Evolutionary conservation across 2,888 invertebrate genomes (phyloP), one percentile per base, ranked within the genome.

Genomic region (Ophonus ardosiacus): DNA sequence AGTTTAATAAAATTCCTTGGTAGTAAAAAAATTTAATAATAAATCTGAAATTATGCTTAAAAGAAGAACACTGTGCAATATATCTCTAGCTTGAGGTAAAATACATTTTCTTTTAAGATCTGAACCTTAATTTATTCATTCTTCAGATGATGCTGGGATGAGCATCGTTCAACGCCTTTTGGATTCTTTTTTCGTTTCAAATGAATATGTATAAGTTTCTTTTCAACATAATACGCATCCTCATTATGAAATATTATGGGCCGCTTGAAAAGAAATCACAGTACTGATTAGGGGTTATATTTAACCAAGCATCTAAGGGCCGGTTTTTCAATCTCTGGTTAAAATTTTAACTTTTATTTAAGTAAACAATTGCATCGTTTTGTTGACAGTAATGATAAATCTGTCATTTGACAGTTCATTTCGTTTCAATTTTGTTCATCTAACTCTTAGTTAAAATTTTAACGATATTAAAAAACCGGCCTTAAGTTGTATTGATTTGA

Each of bases 171-270:
- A 1, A 21, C 10, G 18, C 51, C 17, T 71, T 71, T 71, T 10
- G 40, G 43, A 40, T 15, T 71, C 7, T 71, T 71, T 7, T 71
- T 71, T 71, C 51, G 21, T 21, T 18, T 65, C 8, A 24, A 13
- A 78, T 78, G 78, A 78, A 78, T 78, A 78, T 78, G 56, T 4
- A 78, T 76, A 56, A 56, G 18, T 78, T 78, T 78, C 51, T 57
- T 57, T 57, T 56, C 24, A 57, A 74, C 51, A 74, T 74, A 51
- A 78, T 71, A 71, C 78, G 24, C 57, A 31, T 59, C 57, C 78
- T 78, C 78, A 78, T 78, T 78, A 78, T 78, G 24, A 57, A 15
- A 78, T 57, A 31, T 78, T 57, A 78, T 3, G 56, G 18, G 17
- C 17, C 78, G 15, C 13, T 15, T 57, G 57, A 56, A n/a, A n/a